phyloP scores from a whole-genome alignment of 1,140 invertebrate genomes.

The Camponotus floridanus region DNA sequence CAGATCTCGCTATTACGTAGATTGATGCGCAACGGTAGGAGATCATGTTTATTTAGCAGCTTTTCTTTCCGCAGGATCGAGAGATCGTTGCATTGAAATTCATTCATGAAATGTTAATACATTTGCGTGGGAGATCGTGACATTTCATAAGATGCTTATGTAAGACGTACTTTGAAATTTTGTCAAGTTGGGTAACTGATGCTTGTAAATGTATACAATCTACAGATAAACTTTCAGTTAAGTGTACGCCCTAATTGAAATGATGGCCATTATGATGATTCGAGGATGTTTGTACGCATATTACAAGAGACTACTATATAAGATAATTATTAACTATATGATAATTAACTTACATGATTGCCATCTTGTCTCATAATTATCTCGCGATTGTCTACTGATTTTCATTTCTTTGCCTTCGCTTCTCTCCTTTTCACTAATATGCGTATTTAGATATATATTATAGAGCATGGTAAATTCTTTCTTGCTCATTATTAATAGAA shows the following conservation, averaged over 20 bases:
- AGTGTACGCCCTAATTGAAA: background rate
- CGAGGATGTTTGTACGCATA: background rate
- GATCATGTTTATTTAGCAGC: background rate
- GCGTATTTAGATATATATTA: background rate
- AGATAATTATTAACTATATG: no score
- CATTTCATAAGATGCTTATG: background rate
- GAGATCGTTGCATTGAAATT: no score
- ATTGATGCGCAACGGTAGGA: constrained; percentile 26
- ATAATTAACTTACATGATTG: constrained; percentile 1
- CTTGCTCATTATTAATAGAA: background rate
- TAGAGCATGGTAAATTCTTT: background rate
- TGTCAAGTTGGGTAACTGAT: background rate
- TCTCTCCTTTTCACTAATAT: background rate
- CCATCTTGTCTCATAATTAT: background rate
- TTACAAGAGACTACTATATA: background rate
- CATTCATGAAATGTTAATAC: background rate
- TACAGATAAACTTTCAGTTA: background rate
- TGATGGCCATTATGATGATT: constrained; percentile 17
- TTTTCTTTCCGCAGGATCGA: background rate
- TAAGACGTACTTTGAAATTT: background rate
- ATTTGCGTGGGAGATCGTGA: background rate
- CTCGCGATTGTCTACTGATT: constrained; percentile 12
- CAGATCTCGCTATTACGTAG: background rate
- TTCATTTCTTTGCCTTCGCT: background rate
- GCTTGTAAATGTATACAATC: background rate